Percentiles rank a stretch among this genome's conserved stretches.
These are phyloP conservation scores for Porites evermanni DNA, from an alignment of 92 coral and sea anemone species.

Conservation along the genomic window DNA sequence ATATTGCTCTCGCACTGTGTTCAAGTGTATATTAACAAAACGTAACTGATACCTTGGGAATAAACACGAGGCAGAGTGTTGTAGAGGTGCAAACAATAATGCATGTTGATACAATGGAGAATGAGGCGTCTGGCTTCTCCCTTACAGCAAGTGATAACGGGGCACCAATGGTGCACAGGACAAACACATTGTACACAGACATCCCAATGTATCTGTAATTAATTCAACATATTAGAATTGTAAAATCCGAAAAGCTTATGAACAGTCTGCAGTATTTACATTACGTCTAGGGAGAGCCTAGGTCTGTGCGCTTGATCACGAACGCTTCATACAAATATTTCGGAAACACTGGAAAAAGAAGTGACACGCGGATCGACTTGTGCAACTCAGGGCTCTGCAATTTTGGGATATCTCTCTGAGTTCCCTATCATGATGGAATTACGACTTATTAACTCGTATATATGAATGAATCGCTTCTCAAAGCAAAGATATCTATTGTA, in stretches of 20 bases:
- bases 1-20: background rate
- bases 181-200: constrained; percentile 93
- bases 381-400: too few species aligned
- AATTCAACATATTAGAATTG: background rate
- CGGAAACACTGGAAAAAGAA: too few species aligned
- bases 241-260: background rate
- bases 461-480: background rate
- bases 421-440: too few species aligned
- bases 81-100: constrained; percentile 85
- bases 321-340: too few species aligned
- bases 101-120: constrained; percentile 66
- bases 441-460: too few species aligned
- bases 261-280: background rate
- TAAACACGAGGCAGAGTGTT: constrained; percentile 85
- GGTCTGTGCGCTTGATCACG: too few species aligned
- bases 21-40: background rate
- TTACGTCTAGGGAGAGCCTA: too few species aligned
- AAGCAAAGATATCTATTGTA: too few species aligned
- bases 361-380: too few species aligned
- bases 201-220: constrained; percentile 82
- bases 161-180: constrained; percentile 77
- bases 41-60: constrained; percentile 82
- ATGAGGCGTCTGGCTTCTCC: constrained; percentile 75
- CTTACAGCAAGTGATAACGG: constrained; percentile 80
- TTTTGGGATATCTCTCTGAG: too few species aligned